These are phyloP conservation scores for Grus americana DNA, from an alignment of 2,113 vertebrate species.

Conservation along the genomic window DNA sequence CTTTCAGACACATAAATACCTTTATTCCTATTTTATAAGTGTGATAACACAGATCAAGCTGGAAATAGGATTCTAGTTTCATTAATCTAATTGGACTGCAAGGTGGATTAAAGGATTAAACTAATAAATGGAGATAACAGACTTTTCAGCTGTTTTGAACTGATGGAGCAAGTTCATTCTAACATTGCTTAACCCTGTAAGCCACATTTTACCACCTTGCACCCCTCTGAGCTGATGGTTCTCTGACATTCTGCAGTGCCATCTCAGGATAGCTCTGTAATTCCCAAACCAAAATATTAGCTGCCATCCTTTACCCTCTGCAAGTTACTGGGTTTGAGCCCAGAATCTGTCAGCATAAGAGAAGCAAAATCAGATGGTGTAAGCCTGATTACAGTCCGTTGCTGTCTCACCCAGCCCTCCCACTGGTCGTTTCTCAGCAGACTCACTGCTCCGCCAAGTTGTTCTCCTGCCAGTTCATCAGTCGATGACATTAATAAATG, in stretches of 20 bases:
- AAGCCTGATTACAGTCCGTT: constrained; percentile 28
- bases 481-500: constrained; percentile 26
- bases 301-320: constrained; percentile 35
- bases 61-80: constrained; percentile 29
- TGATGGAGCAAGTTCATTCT: neutral
- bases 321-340: constrained; percentile 12
- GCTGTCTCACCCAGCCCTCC: constrained; percentile 42
- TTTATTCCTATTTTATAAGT: constrained; percentile 28
- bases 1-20: neutral
- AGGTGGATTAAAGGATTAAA: constrained; percentile 62
- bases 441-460: neutral
- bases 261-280: neutral
- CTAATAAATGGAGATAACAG: constrained; percentile 52
- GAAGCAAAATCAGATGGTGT: constrained; percentile 43
- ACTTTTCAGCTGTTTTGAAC: constrained; percentile 19
- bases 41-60: constrained; percentile 40
- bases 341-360: constrained; percentile 48
- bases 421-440: constrained; percentile 41
- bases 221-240: neutral
- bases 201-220: constrained; percentile 17
- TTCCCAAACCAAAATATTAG: constrained; percentile 55
- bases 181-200: constrained; percentile 31
- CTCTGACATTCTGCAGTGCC: constrained; percentile 6
- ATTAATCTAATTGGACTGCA: constrained; percentile 62
- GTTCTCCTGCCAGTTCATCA: constrained; percentile 44